A percentile compares a stretch with the other conserved stretches of the same genome.
phyloP scores from a whole-genome alignment of 2,797 vertebrate genomes.

The Phrynocephalus forsythii region DNA sequence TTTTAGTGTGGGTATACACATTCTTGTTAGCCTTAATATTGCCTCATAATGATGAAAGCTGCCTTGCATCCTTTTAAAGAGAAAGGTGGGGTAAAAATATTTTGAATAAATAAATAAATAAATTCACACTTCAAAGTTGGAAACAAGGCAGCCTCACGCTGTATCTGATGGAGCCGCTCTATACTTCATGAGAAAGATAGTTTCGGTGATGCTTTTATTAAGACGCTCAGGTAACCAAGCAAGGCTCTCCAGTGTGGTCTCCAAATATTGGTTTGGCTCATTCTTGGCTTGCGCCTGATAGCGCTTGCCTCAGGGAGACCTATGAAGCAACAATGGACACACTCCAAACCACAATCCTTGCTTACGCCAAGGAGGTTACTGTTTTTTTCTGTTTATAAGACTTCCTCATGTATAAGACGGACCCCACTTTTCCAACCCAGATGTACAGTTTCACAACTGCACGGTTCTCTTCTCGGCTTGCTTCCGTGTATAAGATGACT shows the following conservation, averaged over 20 bases:
- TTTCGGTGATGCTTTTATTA: neutral
- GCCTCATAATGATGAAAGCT: too few relatives aligned
- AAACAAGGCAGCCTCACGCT: neutral
- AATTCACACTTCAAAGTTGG: neutral
- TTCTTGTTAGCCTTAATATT: too few relatives aligned
- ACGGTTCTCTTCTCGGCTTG: too few relatives aligned
- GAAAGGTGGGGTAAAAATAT: neutral
- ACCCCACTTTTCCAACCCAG: too few relatives aligned
- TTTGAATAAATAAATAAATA: neutral
- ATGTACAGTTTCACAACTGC: too few relatives aligned
- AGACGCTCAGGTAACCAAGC: neutral
- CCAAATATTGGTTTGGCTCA: neutral
- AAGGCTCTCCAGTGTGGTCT: constrained; percentile 2
- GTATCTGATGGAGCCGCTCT: neutral
- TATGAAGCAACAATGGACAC: neutral
- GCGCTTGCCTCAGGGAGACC: constrained; percentile 20
- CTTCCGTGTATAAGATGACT: too few relatives aligned
- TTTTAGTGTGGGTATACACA: too few relatives aligned
- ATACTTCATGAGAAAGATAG: neutral
- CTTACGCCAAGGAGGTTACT: neutral
- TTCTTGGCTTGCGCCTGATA: constrained; percentile 2
- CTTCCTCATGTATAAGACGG: too few relatives aligned
- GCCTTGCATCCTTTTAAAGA: too few relatives aligned
- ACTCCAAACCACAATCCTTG: neutral
- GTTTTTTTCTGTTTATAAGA: too few relatives aligned